Base-by-base conservation (phyloP, 2,888 invertebrate species). In the Eulithis prunata region DNA sequence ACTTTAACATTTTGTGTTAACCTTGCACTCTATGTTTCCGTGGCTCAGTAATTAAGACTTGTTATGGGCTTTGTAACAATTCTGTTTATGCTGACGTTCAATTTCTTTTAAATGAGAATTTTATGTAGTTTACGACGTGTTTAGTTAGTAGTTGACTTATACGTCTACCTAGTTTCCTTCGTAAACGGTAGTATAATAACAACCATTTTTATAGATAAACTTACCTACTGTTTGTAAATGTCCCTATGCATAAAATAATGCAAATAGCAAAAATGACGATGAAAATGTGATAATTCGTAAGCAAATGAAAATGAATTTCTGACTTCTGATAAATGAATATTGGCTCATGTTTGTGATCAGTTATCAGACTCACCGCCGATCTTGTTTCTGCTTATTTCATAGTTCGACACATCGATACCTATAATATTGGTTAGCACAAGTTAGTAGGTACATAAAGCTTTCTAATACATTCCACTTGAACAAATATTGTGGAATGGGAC, bases 371-470 rank as follows among this genome's bases (percentile, higher is more conserved):
- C 73, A 76, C 84, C 83, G 53, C 82, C 83, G 59, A 85, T 73
- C 68, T 80, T 82, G 70, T 88, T 88, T 72, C 91, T 78, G 86
- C 91, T 92, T 75, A 88, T 67, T 69, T 91, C 90, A 73, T 92
- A 92, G 83, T 91, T 92, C 47, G 84, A 78, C 13, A 83, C 81
- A 63, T 85, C 84, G 68, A 81, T 72, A 83, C 91, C 91, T 91
- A 85, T n/a, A n/a, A n/a, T n/a, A n/a, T 71, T 58, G 63, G 73
- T 49, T 21, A 49, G 49, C 21, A 49, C 21, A 49, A 13, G 10
- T 49, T 49, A 49, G 21, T 13, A n/a, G n/a, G n/a, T n/a, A n/a
- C n/a, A n/a, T n/a, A 11, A 8, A 47, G 7, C 47, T 46, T 13
- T 49, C 49, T 21, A 49, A 21, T 21, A 49, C 49, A 21, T 49